Evolutionary conservation across 2,113 vertebrate genomes (phyloP).

Genomic region (Anser brachyrhynchus): DNA sequence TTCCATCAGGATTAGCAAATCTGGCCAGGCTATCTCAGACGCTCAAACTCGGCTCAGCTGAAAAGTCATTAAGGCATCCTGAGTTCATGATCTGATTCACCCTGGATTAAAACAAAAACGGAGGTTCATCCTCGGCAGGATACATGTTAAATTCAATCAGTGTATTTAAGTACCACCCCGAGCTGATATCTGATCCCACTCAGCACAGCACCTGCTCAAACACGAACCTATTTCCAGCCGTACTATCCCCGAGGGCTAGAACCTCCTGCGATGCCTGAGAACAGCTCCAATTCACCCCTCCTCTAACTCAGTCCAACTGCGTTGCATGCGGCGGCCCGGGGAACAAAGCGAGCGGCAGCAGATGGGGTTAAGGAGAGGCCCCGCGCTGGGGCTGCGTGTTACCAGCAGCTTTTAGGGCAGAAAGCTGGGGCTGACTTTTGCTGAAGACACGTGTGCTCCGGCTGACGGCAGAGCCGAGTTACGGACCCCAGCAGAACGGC

Average conservation of each 20-base stretch:
- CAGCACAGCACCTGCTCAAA: background rate
- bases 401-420: background rate
- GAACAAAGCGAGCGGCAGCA: background rate
- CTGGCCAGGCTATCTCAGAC: background rate
- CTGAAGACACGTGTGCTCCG: background rate
- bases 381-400: too few relatives aligned
- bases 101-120: conserved; percentile 6
- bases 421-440: background rate
- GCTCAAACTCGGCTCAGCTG: background rate
- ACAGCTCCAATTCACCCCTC: background rate
- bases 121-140: conserved; percentile 19
- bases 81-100: conserved; percentile 2
- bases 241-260: background rate
- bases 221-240: background rate
- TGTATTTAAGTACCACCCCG: background rate
- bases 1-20: background rate
- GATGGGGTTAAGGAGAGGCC: background rate
- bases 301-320: background rate
- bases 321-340: background rate
- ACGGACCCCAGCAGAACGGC: background rate
- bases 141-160: background rate
- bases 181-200: background rate
- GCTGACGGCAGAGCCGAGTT: background rate
- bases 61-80: background rate
- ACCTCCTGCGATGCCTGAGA: background rate